These are phyloP conservation scores for Aldrovandia affinis DNA, from an alignment of 2,797 vertebrate species.

Conservation along the genomic window DNA sequence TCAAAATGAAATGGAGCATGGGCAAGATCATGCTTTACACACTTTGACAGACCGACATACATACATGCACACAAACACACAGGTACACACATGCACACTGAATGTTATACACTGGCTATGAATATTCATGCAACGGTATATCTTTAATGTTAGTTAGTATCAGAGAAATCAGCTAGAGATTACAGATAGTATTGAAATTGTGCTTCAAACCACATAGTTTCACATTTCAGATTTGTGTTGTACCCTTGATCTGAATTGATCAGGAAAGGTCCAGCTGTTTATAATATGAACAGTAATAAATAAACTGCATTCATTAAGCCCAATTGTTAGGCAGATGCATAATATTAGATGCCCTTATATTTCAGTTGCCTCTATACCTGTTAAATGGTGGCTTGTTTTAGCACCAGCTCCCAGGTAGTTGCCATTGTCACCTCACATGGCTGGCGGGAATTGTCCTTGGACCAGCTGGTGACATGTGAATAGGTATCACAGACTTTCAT, in stretches of 20 bases:
- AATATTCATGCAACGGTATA: not conserved
- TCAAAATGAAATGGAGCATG: not conserved
- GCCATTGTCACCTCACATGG: slow-evolving; percentile 45
- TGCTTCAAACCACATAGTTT: too few relatives aligned
- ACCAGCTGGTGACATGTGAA: slow-evolving; percentile 51
- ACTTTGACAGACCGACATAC: not conserved
- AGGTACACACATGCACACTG: not conserved
- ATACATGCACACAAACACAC: not conserved
- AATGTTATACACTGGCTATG: not conserved
- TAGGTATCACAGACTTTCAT: slow-evolving; percentile 37
- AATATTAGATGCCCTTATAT: slow-evolving; percentile 19
- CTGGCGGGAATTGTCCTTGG: slow-evolving; percentile 52
- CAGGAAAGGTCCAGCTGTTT: not conserved
- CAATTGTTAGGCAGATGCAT: not conserved
- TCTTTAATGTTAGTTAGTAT: not conserved
- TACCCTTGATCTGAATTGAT: not conserved
- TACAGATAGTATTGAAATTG: not conserved
- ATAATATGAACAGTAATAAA: not conserved
- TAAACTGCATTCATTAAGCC: not conserved
- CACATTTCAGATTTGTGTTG: not conserved
- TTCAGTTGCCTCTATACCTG: slow-evolving; percentile 48
- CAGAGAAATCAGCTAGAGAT: not conserved
- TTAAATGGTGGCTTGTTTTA: slow-evolving; percentile 49
- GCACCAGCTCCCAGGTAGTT: slow-evolving; percentile 40
- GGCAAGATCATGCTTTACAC: not conserved